Evolutionary conservation across 2,888 invertebrate genomes (phyloP), one percentile per base, ranked within the genome.

Genomic region (Brenthis hecate): DNA sequence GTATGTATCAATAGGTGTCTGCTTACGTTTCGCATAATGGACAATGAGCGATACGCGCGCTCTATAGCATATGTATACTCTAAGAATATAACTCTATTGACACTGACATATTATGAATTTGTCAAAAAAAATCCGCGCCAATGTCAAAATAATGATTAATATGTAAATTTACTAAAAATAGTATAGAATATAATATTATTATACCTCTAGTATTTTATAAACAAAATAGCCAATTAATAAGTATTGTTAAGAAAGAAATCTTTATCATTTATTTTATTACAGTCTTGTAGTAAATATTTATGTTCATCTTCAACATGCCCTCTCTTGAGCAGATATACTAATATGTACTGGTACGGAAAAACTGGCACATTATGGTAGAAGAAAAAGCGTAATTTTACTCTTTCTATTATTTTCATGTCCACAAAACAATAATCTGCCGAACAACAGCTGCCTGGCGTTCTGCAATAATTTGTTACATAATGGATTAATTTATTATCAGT

Each of bases 391-490:
- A 92, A 81, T 70, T 91, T 92, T 5, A 92, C 89, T 60, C 91
- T 77, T 75, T 92, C 91, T 62, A 92, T 92, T 47, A 92, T 86
- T 74, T 91, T 92, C 91, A 92, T 91, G 74, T 92, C 92, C 1
- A 92, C 92, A 72, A 92, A 92, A 74, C 92, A 92, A 72, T 92
- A 92, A 74, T 92, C 91, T 0, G 91, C 92, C 0, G 88, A 82
- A 75, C 92, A 92, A 72, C 92, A 92, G 72, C 91, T 92, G 28
- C 92, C 92, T 0, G 92, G 92, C 0, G 92, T 92, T 58, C 92
- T 92, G 79, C 14, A 51, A 72, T 3, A 19, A 51, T 51, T 8
- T 43, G 36, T 51, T 51, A 50, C n/a, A 14, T 5, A 50, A 5
- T 50, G 50, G 5, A 14, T n/a, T 23, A 28, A 28, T 4, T 28